phyloP scores from a whole-genome alignment of 2,797 vertebrate genomes.

The Geotrypetes seraphini region DNA sequence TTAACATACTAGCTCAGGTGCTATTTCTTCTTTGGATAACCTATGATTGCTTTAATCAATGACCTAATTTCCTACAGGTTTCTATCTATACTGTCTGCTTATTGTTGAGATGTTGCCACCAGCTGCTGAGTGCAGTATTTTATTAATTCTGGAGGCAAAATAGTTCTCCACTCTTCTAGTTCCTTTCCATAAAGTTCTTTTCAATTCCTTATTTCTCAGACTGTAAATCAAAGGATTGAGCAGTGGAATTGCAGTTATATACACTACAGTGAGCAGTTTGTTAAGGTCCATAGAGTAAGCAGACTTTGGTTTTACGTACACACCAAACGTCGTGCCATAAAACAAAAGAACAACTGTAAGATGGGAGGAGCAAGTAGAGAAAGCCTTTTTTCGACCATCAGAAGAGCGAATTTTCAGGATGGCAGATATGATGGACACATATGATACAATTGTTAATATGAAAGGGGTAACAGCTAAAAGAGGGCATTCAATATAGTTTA shows the following conservation, averaged over 20 bases:
- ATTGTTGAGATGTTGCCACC: no score
- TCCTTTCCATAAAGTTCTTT: not conserved
- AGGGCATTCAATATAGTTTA: not conserved
- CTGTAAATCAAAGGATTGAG: constrained; percentile 4
- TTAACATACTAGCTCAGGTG: no score
- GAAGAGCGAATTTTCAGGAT: not conserved
- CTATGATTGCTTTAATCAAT: no score
- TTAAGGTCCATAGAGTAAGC: not conserved
- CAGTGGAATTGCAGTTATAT: not conserved
- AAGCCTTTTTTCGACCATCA: constrained; percentile 1
- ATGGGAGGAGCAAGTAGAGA: constrained; percentile 15
- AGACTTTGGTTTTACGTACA: constrained; percentile 3
- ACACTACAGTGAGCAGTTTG: not conserved
- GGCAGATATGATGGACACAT: not conserved
- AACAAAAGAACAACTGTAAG: not conserved
- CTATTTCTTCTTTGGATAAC: no score
- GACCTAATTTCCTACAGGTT: no score
- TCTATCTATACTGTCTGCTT: no score
- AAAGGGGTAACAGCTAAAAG: not conserved
- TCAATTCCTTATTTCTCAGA: constrained; percentile 6
- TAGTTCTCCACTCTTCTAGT: no score
- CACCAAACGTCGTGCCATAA: constrained; percentile 1
- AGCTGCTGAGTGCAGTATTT: no score
- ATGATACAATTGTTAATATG: constrained; percentile 8
- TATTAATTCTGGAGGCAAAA: no score